Evolutionary conservation across 2,888 invertebrate species (phyloP).

Genomic region (Platycnemis pennipes): DNA sequence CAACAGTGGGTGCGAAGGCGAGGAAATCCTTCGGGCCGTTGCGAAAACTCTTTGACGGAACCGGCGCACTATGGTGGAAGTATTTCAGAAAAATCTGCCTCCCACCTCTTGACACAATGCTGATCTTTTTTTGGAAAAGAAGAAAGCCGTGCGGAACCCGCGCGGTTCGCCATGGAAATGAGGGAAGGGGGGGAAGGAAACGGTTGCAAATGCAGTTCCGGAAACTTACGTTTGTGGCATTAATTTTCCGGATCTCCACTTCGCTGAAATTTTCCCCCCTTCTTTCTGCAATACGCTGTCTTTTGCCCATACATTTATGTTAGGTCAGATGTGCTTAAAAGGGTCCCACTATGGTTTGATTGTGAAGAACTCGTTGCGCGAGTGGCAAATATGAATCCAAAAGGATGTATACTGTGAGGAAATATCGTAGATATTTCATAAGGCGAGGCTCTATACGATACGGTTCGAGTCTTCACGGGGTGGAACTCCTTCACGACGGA

Average conservation of each 20-base stretch:
- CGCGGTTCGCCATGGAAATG: background rate
- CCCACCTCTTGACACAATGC: background rate
- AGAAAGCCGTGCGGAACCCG: background rate
- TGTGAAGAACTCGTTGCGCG: background rate
- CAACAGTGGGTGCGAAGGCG: slow-evolving; percentile 13
- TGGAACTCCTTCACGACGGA: too few species aligned
- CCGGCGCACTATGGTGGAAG: slow-evolving; percentile 2
- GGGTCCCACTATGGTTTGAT: background rate
- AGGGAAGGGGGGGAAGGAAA: background rate
- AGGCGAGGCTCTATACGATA: too few species aligned
- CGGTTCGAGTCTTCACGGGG: too few species aligned
- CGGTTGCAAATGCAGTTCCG: background rate
- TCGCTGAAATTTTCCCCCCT: background rate
- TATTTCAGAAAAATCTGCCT: background rate
- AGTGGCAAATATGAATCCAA: background rate
- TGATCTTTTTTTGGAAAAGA: background rate
- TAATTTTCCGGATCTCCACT: slow-evolving; percentile 15
- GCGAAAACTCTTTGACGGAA: background rate
- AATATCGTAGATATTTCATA: too few species aligned
- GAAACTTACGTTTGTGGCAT: background rate
- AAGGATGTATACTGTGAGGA: too few species aligned
- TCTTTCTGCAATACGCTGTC: background rate
- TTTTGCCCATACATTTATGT: background rate
- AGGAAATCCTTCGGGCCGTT: background rate
- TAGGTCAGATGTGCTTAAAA: background rate